Percentiles rank a stretch among this genome's conserved stretches.
Conservation (phyloP, 2,797 vertebrate species). For the Strix occidentalis region DNA sequence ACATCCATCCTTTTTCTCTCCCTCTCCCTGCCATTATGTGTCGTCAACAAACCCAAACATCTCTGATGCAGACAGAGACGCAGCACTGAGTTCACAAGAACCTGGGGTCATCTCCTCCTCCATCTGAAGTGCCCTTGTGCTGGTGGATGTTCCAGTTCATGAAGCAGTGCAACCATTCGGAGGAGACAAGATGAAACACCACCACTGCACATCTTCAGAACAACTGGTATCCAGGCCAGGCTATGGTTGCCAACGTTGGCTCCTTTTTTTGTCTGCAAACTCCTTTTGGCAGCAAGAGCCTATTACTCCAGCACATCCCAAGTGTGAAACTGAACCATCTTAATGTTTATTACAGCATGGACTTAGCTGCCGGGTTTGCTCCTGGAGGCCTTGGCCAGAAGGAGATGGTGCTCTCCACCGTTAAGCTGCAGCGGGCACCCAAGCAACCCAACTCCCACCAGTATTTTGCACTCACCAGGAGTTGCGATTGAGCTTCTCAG, state of each 20-base stretch:
- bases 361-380: neutral
- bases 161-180: neutral
- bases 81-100: neutral
- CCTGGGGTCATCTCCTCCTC: neutral
- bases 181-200: neutral
- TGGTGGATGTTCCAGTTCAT: neutral
- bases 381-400: neutral
- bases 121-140: neutral
- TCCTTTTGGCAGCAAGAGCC: neutral
- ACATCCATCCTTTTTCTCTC: neutral
- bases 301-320: neutral
- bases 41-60: neutral
- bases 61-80: neutral
- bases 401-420: neutral
- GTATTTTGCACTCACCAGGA: neutral
- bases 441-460: neutral
- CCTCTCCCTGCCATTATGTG: neutral
- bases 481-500: neutral
- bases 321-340: neutral
- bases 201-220: neutral
- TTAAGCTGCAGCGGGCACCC: neutral
- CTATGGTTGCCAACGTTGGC: rapidly evolving
- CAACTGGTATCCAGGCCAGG: neutral
- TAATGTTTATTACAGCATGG: neutral
- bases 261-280: neutral